phyloP scores from a whole-genome alignment of 92 coral and sea anemone species.

The Galaxea fascicularis region DNA sequence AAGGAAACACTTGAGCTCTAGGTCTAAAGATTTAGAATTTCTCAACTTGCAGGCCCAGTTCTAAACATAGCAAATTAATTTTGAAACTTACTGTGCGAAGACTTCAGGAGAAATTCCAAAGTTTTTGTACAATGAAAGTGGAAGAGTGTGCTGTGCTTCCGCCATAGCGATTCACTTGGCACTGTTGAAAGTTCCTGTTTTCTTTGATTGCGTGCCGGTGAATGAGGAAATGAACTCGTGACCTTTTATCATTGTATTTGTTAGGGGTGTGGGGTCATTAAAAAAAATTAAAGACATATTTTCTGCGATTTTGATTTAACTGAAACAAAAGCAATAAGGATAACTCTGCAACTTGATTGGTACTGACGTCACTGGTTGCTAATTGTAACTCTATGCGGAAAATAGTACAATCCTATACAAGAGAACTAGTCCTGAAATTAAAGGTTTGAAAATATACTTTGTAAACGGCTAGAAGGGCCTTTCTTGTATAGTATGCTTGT shows the following conservation, averaged over 20 bases:
- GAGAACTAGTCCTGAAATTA: too few species aligned
- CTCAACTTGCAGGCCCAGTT: too few species aligned
- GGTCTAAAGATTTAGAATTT: too few species aligned
- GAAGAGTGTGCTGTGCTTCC: not conserved
- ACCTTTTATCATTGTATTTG: not conserved
- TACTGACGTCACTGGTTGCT: not conserved
- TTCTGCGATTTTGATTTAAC: not conserved
- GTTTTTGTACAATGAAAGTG: not conserved
- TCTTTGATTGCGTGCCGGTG: not conserved
- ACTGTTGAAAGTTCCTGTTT: slow-evolving; percentile 3
- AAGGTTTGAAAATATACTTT: too few species aligned
- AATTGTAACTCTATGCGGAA: too few species aligned
- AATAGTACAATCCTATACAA: too few species aligned
- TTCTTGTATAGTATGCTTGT: too few species aligned
- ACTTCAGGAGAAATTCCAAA: not conserved
- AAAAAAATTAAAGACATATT: not conserved
- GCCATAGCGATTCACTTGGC: not conserved
- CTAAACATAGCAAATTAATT: not conserved
- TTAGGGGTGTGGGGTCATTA: not conserved
- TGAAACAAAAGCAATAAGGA: not conserved
- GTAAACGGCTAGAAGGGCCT: too few species aligned
- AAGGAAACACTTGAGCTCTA: too few species aligned
- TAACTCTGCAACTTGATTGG: not conserved
- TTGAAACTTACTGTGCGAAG: not conserved
- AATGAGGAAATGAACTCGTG: not conserved